phyloP scores from a whole-genome alignment of 2,888 invertebrate species.

The Calameuta filiformis region DNA sequence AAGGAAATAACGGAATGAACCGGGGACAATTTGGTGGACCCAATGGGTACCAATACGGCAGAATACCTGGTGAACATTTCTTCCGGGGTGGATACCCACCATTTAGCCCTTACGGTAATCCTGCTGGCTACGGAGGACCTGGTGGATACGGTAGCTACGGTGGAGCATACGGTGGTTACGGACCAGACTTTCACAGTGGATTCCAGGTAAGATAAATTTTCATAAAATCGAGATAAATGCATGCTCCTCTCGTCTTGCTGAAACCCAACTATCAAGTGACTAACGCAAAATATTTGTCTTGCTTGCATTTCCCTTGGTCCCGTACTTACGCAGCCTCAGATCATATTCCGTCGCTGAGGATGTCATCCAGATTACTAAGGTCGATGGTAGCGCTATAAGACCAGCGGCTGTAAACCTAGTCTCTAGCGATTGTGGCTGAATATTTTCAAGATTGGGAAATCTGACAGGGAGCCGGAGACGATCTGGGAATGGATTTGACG shows the following conservation, averaged over 20 bases:
- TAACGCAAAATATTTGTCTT: constrained; percentile 16
- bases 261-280: not conserved
- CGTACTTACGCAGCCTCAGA: not conserved
- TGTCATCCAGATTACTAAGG: not conserved
- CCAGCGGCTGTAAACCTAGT: not conserved
- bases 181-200: not conserved
- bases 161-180: no score
- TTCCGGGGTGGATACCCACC: not conserved
- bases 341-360: not conserved
- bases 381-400: not conserved
- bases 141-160: not conserved
- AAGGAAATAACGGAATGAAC: not conserved
- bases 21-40: not conserved
- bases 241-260: not conserved
- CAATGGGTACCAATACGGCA: not conserved
- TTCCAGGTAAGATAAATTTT: not conserved
- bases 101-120: no score
- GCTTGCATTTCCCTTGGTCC: constrained; percentile 7
- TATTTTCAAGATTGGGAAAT: not conserved
- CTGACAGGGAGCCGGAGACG: constrained; percentile 22
- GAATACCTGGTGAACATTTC: not conserved
- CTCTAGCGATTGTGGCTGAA: not conserved
- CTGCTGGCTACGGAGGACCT: no score
- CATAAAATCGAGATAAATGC: not conserved
- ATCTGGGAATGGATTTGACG: constrained; percentile 24